phyloP scores from a whole-genome alignment of 2,113 vertebrate species.

The Catharus bicknelli region DNA sequence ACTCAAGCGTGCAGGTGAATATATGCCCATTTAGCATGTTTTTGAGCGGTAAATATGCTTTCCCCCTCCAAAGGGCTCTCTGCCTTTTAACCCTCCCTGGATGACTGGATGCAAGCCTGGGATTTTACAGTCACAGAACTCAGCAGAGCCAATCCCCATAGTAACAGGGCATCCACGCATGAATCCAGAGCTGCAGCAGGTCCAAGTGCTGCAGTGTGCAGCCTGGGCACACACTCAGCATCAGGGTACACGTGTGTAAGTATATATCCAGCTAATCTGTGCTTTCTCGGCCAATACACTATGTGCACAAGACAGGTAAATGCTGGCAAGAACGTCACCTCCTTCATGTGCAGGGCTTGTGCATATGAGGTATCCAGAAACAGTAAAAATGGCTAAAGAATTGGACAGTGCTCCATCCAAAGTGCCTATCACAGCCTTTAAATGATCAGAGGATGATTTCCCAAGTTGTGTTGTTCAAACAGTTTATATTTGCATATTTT shows the following conservation, averaged over 20 bases:
- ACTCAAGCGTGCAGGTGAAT: constrained; percentile 17
- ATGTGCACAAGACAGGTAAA: not conserved
- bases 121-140: not conserved
- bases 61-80: not conserved
- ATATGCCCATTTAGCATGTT: constrained; percentile 19
- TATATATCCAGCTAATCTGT: not conserved
- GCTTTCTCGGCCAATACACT: not conserved
- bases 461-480: not conserved
- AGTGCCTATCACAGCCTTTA: not conserved
- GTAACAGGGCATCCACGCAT: not conserved
- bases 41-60: not conserved
- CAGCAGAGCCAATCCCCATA: constrained; percentile 15
- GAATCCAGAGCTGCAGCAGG: constrained; percentile 10
- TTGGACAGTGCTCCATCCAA: not conserved
- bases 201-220: not conserved
- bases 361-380: rapidly evolving
- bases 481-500: constrained; percentile 20
- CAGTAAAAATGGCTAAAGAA: not conserved
- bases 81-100: constrained; percentile 42
- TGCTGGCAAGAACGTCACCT: rapidly evolving
- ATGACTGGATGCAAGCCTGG: not conserved
- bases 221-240: not conserved
- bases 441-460: constrained; percentile 28
- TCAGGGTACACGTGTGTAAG: not conserved
- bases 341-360: not conserved